Percentiles rank a stretch among this genome's conserved stretches.
Conservation (phyloP, 1,140 invertebrate genomes). For the Diuraphis noxia region DNA sequence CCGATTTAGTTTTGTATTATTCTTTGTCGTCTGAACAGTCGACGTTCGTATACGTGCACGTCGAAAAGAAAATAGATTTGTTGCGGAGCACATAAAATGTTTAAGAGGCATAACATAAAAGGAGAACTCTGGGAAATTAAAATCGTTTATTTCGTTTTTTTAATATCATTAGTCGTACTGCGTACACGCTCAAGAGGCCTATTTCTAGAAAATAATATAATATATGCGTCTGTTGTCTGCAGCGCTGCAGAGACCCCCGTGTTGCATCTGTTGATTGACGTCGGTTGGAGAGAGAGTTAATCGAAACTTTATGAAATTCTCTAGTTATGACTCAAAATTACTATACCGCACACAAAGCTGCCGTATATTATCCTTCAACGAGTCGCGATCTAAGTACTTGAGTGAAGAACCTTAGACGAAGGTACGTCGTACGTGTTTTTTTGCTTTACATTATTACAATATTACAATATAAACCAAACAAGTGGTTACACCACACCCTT, state of each 20-base stretch:
- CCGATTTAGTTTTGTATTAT: conserved; percentile 5
- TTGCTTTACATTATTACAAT: background rate
- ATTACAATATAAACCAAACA: background rate
- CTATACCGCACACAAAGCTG: background rate
- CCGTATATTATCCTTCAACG: background rate
- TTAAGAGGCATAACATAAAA: conserved; percentile 22
- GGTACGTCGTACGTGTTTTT: background rate
- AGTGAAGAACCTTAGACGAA: background rate
- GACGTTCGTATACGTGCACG: background rate
- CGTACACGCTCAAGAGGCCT: conserved; percentile 9
- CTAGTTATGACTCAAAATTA: background rate
- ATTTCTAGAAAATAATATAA: conserved; percentile 7
- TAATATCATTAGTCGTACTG: background rate
- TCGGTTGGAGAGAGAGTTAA: background rate
- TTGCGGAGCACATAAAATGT: background rate
- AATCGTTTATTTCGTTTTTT: background rate
- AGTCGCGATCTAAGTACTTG: background rate
- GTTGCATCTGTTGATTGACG: conserved; percentile 1
- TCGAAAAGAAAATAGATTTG: conserved; percentile 20
- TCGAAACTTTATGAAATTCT: conserved; percentile 24
- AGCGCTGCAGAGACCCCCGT: background rate
- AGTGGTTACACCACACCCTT: background rate
- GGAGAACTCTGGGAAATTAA: conserved; percentile 27
- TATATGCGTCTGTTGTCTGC: conserved; percentile 1
- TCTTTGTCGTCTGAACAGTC: background rate